These are phyloP conservation scores for Petrophora chlorosata DNA, from an alignment of 2,888 invertebrate species.

Conservation along the genomic window DNA sequence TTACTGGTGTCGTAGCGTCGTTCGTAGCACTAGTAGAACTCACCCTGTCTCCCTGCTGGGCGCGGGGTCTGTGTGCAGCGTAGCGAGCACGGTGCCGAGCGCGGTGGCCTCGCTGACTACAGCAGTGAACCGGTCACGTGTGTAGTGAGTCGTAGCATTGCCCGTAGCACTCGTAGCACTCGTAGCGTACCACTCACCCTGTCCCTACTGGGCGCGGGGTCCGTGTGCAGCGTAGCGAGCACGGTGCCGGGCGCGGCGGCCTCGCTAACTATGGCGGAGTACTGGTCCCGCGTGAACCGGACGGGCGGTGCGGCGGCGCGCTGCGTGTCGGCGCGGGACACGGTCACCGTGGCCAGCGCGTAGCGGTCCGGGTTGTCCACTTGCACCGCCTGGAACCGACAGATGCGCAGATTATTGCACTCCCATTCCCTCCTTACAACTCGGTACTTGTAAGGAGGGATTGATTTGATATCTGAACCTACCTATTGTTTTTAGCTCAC, in stretches of 20 bases:
- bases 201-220: conserved; percentile 43
- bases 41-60: too few species aligned
- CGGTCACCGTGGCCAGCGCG: conserved; percentile 91
- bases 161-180: background rate
- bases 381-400: conserved; percentile 86
- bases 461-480: too few species aligned
- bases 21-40: too few species aligned
- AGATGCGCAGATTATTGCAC: background rate
- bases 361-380: conserved; percentile 94
- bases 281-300: conserved; percentile 88
- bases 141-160: conserved; percentile 44
- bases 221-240: conserved; percentile 87
- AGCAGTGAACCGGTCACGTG: conserved; percentile 87
- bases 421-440: background rate
- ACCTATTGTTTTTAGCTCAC: too few species aligned
- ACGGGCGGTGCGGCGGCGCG: conserved; percentile 65
- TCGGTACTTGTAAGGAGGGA: too few species aligned
- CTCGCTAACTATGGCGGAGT: conserved; percentile 89
- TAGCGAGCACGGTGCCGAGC: conserved; percentile 88
- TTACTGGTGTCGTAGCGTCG: too few species aligned
- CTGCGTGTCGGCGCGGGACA: conserved; percentile 85
- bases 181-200: conserved; percentile 4
- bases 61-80: conserved; percentile 84
- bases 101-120: conserved; percentile 90
- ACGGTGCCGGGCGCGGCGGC: conserved; percentile 89